These are phyloP conservation scores for Prosapia bicincta DNA, from an alignment of 2,888 invertebrate genomes.

Conservation along the genomic window DNA sequence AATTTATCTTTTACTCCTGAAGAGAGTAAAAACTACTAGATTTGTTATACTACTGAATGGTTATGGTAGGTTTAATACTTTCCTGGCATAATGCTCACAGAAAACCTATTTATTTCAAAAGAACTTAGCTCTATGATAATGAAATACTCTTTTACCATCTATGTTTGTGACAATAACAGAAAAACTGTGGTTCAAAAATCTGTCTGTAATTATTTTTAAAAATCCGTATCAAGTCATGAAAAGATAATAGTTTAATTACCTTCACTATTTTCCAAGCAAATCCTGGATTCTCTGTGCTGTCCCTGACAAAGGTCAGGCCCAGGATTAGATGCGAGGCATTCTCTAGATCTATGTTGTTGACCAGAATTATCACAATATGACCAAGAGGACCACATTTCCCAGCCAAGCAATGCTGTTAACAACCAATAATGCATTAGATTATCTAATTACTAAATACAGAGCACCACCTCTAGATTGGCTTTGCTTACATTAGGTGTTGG, in stretches of 20 bases:
- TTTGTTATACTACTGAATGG: too few species aligned
- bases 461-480: too few species aligned
- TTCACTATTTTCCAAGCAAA: conserved; percentile 49
- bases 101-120: too few species aligned
- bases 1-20: too few species aligned
- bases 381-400: conserved; percentile 76
- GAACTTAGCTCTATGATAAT: too few species aligned
- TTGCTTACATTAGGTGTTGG: too few species aligned
- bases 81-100: too few species aligned
- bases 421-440: too few species aligned
- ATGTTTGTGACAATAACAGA: not conserved
- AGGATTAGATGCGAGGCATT: conserved; percentile 56
- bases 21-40: too few species aligned
- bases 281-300: conserved; percentile 61
- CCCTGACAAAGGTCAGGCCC: conserved; percentile 65
- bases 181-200: not conserved
- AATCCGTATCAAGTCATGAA: too few species aligned
- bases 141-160: not conserved
- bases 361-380: conserved; percentile 59
- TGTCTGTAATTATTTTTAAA: not conserved
- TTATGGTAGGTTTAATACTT: too few species aligned
- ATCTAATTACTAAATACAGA: too few species aligned
- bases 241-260: conserved; percentile 31
- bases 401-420: conserved; percentile 59
- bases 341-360: conserved; percentile 65